Evolutionary conservation across 2,888 invertebrate genomes (phyloP).

Genomic region (Xylota sylvarum): DNA sequence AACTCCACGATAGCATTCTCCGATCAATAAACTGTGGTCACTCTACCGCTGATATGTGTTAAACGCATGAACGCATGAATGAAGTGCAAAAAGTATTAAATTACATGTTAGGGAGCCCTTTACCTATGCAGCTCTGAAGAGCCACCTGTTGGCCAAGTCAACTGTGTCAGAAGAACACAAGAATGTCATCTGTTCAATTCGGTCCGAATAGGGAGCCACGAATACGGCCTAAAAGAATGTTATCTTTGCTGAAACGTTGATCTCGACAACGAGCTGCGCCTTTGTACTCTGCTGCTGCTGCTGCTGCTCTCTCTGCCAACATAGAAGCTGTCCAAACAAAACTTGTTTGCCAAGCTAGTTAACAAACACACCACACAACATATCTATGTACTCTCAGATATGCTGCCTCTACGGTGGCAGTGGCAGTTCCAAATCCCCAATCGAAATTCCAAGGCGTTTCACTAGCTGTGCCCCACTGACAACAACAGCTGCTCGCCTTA

Average conservation of each 20-base stretch:
- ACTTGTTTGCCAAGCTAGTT: conserved; percentile 65
- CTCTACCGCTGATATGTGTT: conserved; percentile 20
- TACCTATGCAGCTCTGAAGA: conserved; percentile 17
- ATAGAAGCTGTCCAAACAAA: conserved; percentile 58
- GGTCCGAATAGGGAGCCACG: conserved; percentile 15
- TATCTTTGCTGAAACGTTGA: conserved; percentile 54
- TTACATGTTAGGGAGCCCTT: conserved; percentile 13
- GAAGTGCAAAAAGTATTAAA: conserved; percentile 60
- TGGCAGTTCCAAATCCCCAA: conserved; percentile 35
- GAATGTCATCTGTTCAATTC: conserved; percentile 66
- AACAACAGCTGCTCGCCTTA: conserved; percentile 56
- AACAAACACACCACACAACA: conserved; percentile 31
- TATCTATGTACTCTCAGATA: conserved; percentile 8
- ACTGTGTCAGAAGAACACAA: conserved; percentile 12
- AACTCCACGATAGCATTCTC: not conserved
- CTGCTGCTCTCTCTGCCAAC: conserved; percentile 42
- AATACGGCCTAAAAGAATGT: conserved; percentile 56
- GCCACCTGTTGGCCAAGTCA: conserved; percentile 63
- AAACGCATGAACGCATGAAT: conserved; percentile 62
- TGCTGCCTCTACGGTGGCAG: conserved; percentile 20
- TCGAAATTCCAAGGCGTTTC: conserved; percentile 64
- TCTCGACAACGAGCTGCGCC: conserved; percentile 37
- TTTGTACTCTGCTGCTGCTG: conserved; percentile 29
- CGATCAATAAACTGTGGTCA: conserved; percentile 55
- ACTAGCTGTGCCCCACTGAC: conserved; percentile 55